phyloP scores from a whole-genome alignment of 2,797 vertebrate species.

The Pseudochirops cupreus region DNA sequence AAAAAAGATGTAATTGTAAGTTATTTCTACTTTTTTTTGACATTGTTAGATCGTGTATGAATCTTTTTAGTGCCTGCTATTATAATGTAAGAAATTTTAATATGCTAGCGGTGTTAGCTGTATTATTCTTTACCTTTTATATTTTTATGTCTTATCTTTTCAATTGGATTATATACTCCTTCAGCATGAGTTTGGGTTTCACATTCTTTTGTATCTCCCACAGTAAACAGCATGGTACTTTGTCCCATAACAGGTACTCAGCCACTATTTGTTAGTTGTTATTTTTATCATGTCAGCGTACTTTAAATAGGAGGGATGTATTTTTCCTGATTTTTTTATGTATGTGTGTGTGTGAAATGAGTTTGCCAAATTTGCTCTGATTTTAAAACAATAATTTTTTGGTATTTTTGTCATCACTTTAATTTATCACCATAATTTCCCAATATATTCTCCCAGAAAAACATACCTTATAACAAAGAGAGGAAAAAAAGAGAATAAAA shows the following conservation, averaged over 20 bases:
- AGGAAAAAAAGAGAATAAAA: not conserved
- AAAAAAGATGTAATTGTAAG: slow-evolving; percentile 98
- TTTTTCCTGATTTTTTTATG: slow-evolving; percentile 42
- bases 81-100: slow-evolving; percentile 26
- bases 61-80: not conserved
- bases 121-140: slow-evolving; percentile 43
- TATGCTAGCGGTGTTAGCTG: slow-evolving; percentile 29
- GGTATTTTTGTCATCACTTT: slow-evolving; percentile 1
- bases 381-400: slow-evolving; percentile 56
- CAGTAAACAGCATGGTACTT: not conserved
- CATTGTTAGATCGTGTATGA: not conserved
- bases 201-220: not conserved
- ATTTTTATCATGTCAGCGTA: not conserved
- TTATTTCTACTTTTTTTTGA: slow-evolving; percentile 52
- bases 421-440: not conserved
- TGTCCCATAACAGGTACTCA: not conserved
- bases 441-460: not conserved
- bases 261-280: not conserved
- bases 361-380: slow-evolving; percentile 37
- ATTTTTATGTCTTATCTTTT: not conserved
- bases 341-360: not conserved
- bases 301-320: slow-evolving; percentile 12
- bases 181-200: slow-evolving; percentile 17
- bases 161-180: slow-evolving; percentile 25
- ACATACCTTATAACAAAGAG: not conserved